phyloP scores from a whole-genome alignment of 2,888 invertebrate genomes.

The Tethea ocularis region DNA sequence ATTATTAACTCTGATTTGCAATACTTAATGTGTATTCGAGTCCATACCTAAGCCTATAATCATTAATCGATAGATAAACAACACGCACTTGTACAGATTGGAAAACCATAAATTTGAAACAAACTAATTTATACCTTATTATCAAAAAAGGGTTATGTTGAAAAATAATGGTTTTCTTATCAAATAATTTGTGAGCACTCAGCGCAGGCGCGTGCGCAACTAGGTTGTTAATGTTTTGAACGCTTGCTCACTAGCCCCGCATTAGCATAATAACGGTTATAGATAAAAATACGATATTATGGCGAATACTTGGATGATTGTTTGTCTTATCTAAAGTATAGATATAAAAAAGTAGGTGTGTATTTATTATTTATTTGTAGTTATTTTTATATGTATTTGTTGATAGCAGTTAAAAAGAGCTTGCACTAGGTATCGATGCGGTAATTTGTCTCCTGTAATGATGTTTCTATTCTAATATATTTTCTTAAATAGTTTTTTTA shows the following conservation, averaged over 20 bases:
- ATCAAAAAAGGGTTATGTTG: background rate
- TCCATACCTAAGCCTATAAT: background rate
- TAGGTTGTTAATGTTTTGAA: conserved; percentile 36
- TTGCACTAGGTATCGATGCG: too few species aligned
- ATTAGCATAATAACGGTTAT: conserved; percentile 63
- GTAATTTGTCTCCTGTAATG: too few species aligned
- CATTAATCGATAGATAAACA: background rate
- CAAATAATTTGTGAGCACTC: background rate
- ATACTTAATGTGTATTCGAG: background rate
- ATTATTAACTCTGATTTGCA: background rate
- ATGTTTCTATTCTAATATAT: too few species aligned
- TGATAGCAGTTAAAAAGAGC: background rate
- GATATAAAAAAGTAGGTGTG: background rate
- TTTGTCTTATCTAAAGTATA: conserved; percentile 14
- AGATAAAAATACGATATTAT: conserved; percentile 64
- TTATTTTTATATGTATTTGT: background rate
- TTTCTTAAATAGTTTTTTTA: too few species aligned
- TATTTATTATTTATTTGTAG: background rate
- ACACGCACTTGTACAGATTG: background rate
- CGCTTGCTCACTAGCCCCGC: conserved; percentile 37
- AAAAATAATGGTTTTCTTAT: background rate
- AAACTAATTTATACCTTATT: background rate
- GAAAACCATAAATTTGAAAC: background rate
- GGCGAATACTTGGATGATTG: conserved; percentile 33
- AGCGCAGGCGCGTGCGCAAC: conserved; percentile 16